Percentiles rank a stretch among this genome's conserved stretches.
phyloP scores from a whole-genome alignment of 2,113 vertebrate species.

The Halichoerus grypus region DNA sequence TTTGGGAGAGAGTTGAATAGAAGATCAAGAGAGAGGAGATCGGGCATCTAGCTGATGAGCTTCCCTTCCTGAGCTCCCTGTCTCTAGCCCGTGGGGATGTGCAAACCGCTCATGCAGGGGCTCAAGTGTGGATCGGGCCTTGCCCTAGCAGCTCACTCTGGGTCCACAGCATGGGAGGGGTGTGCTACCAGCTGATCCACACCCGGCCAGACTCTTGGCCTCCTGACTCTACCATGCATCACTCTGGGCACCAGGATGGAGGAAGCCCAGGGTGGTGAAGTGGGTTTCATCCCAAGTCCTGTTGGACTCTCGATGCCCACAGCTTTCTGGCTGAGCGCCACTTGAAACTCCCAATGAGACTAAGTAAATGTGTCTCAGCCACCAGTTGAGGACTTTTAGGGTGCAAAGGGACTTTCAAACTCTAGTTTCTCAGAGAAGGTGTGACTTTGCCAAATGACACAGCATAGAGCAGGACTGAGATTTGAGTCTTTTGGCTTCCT shows the following conservation, averaged over 20 bases:
- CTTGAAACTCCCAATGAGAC: neutral
- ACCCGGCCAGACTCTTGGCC: neutral
- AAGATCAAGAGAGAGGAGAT: neutral
- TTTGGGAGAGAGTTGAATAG: neutral
- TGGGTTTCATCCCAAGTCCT: neutral
- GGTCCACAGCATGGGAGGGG: neutral
- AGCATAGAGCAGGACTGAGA: neutral
- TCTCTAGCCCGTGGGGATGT: neutral
- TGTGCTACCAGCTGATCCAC: neutral
- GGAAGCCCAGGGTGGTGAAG: neutral
- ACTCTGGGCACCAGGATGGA: neutral
- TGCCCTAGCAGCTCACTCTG: neutral
- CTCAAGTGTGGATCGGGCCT: neutral
- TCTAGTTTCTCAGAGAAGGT: neutral
- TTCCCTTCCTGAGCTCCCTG: neutral
- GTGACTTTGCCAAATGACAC: neutral
- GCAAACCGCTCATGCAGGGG: neutral
- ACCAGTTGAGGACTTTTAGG: neutral
- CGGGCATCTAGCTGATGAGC: neutral
- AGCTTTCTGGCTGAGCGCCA: slow-evolving; percentile 2
- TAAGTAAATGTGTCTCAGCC: neutral
- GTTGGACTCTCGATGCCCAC: neutral
- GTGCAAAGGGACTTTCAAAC: slow-evolving; percentile 2
- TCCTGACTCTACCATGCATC: neutral
- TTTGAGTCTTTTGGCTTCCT: neutral